These are phyloP conservation scores for Poecilia picta DNA, from an alignment of 2,797 vertebrate species.

Conservation along the genomic window DNA sequence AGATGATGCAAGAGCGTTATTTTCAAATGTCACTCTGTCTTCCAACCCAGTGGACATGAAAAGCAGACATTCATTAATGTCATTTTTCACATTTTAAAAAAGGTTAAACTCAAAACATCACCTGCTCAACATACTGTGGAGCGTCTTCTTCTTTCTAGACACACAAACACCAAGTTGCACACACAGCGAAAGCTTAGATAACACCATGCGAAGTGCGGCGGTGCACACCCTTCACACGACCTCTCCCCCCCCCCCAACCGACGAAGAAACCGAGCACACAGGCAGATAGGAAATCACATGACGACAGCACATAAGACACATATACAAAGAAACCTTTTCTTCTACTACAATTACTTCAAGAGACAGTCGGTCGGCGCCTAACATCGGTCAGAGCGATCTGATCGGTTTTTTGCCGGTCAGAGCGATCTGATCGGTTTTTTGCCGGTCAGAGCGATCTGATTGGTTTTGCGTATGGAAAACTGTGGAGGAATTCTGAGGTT, in stretches of 20 bases:
- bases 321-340: conserved; percentile 54
- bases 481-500: conserved; percentile 18
- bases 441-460: neutral
- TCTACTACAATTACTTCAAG: conserved; percentile 27
- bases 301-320: conserved; percentile 50
- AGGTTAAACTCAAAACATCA: neutral
- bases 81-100: neutral
- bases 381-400: neutral
- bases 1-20: neutral
- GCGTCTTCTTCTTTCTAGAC: neutral
- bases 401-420: neutral
- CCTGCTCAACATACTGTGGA: neutral
- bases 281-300: conserved; percentile 71
- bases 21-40: neutral
- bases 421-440: neutral
- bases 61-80: neutral
- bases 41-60: neutral
- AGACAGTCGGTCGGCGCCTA: conserved; percentile 4
- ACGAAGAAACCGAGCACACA: conserved; percentile 55
- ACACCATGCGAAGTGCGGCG: conserved; percentile 32
- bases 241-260: conserved; percentile 25
- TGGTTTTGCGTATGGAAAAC: conserved; percentile 36
- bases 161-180: neutral
- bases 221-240: conserved; percentile 41
- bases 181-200: conserved; percentile 13